Evolutionary conservation across 2,113 vertebrate genomes (phyloP).

Genomic region (Anas platyrhynchos): DNA sequence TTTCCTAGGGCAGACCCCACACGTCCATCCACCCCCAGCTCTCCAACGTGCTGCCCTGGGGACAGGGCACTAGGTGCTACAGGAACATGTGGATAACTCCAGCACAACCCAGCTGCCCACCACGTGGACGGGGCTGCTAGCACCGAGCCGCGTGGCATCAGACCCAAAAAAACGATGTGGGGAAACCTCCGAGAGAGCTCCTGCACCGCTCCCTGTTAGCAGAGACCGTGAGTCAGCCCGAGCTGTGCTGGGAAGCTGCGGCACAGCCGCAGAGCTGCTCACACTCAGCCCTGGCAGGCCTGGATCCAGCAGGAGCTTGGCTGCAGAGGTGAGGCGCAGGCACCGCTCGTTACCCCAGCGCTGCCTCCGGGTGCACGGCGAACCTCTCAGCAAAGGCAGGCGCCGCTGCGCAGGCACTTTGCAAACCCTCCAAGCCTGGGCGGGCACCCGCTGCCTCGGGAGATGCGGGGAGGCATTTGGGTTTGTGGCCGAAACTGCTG

Average conservation of each 20-base stretch:
- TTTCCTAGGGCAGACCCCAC: background rate
- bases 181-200: background rate
- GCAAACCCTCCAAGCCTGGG: background rate
- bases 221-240: background rate
- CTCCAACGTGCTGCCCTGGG: accelerated
- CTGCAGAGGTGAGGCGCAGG: background rate
- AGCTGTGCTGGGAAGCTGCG: background rate
- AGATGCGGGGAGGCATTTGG: background rate
- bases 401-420: accelerated
- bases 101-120: background rate
- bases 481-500: accelerated
- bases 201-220: accelerated
- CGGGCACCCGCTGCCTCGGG: background rate
- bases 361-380: background rate
- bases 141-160: accelerated
- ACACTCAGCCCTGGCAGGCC: accelerated
- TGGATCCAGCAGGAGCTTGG: accelerated
- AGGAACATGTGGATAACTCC: accelerated
- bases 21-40: background rate
- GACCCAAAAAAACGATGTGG: background rate
- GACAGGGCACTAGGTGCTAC: accelerated
- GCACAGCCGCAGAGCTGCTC: background rate
- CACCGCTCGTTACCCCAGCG: accelerated
- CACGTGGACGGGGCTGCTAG: accelerated
- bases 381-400: accelerated